Evolutionary conservation across 2,888 invertebrate species (phyloP).

Genomic region (Calliphora vomitoria): DNA sequence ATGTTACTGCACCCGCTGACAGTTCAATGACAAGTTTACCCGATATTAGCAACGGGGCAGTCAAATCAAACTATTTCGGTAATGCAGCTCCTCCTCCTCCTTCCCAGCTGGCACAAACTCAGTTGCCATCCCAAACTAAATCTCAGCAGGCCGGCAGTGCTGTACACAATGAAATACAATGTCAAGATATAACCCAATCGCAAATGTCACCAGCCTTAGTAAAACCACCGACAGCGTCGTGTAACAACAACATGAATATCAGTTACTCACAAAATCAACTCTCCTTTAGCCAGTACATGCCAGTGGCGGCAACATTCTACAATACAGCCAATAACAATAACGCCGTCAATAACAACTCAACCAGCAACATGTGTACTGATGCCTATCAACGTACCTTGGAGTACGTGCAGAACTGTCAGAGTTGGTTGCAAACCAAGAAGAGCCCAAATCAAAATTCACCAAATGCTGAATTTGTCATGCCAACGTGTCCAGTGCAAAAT

Average conservation of each 20-base stretch:
- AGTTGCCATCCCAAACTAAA: slow-evolving; percentile 9
- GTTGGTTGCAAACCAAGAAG: slow-evolving; percentile 87
- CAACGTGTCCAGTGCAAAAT: slow-evolving; percentile 12
- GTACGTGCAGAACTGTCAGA: slow-evolving; percentile 95
- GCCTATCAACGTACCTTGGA: slow-evolving; percentile 95
- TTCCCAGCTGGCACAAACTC: slow-evolving; percentile 15
- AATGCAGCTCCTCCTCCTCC: background rate
- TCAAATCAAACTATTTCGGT: slow-evolving; percentile 31
- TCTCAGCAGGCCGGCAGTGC: slow-evolving; percentile 72
- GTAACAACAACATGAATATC: slow-evolving; percentile 42
- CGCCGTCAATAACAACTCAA: slow-evolving; percentile 37
- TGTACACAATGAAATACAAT: slow-evolving; percentile 85
- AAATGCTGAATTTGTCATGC: slow-evolving; percentile 53
- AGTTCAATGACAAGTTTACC: slow-evolving; percentile 82
- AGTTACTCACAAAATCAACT: slow-evolving; percentile 54
- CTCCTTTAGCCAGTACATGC: slow-evolving; percentile 29
- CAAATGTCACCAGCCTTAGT: slow-evolving; percentile 85
- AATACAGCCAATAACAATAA: slow-evolving; percentile 23
- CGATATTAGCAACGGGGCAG: slow-evolving; percentile 70
- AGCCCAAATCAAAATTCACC: slow-evolving; percentile 36
- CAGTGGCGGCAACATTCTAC: slow-evolving; percentile 34
- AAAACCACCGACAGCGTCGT: slow-evolving; percentile 21
- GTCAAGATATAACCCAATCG: slow-evolving; percentile 86
- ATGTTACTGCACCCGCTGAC: slow-evolving; percentile 75
- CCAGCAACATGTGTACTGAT: slow-evolving; percentile 89